Evolutionary conservation across 2,113 vertebrate species (phyloP), one percentile per base, ranked within the genome.

Genomic region (Neotoma lepida): DNA sequence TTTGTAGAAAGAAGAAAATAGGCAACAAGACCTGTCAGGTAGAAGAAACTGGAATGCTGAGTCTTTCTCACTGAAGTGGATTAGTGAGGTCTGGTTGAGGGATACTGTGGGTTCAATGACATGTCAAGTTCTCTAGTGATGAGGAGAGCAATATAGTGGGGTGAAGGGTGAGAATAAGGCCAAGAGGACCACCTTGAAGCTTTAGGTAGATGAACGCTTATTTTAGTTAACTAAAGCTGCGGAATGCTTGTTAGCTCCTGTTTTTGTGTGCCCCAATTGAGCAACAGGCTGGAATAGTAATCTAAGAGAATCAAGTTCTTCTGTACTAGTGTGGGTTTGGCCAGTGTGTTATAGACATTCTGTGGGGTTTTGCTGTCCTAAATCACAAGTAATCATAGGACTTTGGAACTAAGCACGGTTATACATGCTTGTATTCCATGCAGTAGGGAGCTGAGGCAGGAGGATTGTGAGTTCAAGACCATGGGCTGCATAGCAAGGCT

Each of bases 251-350:
- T 85, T 80, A 66, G 44, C n/a, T 10, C 77, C 2, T 71, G 58
- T 93, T 46, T 71, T 22, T 35, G 18, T 89, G 30, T 39, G 86
- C 93, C 78, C 44, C 78, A 61, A 41, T 73, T 46, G 46, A 70
- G 22, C 22, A 70, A 44, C 78, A 46, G 28, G 63, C 63, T 87
- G 61, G 20, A 86, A 41, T 12, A 73, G 26, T 51, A 49, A 12
- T 95, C 33, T 78, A 93, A 49, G 30, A 94, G 56, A 88, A 66
- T 78, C 49, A 64, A 64, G 39, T 64, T 39, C 92, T 91, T 86
- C 54, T 89, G 41, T 46, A 6, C 41, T 86, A 33, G 49, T 84
- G 89, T 70, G 46, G 51, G 56, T 92, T 78, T 54, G 63, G 35
- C 39, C 39, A 78, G 13, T 77, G n/a, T 44, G 13, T 71, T 87